A percentile compares a stretch with the other conserved stretches of the same genome.
These are phyloP conservation scores for Leucoma salicis DNA, from an alignment of 2,888 invertebrate genomes.

Conservation along the genomic window DNA sequence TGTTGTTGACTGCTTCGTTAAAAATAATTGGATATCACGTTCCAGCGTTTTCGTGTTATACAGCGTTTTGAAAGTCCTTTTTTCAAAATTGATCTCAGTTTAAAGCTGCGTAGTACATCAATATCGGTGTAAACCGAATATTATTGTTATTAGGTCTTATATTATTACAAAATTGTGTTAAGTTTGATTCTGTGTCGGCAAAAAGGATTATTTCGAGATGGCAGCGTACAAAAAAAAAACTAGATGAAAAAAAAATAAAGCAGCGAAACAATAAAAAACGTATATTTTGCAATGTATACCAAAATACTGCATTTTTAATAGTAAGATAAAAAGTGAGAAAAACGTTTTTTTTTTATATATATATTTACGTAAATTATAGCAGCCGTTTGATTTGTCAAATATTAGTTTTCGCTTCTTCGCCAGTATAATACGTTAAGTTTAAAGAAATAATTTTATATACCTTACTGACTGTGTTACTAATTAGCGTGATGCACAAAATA, in stretches of 20 bases:
- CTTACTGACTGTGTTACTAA: constrained; percentile 71
- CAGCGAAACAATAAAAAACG: constrained; percentile 51
- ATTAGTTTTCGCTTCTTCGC: constrained; percentile 65
- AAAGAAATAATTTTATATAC: constrained; percentile 56
- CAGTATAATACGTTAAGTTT: constrained; percentile 63
- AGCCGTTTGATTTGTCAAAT: constrained; percentile 48
- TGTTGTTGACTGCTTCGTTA: constrained; percentile 67
- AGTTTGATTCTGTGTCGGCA: constrained; percentile 76
- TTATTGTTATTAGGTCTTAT: constrained; percentile 68
- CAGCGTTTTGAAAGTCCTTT: constrained; percentile 30
- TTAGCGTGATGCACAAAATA: constrained; percentile 68
- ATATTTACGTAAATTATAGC: constrained; percentile 38
- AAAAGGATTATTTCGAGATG: constrained; percentile 38
- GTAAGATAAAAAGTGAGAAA: constrained; percentile 74
- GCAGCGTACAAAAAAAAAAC: constrained; percentile 43
- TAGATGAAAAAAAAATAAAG: constrained; percentile 29
- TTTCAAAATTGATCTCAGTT: constrained; percentile 74
- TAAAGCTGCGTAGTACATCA: constrained; percentile 71
- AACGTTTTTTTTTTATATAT: constrained; percentile 44
- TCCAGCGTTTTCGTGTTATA: constrained; percentile 56
- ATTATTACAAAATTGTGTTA: constrained; percentile 55
- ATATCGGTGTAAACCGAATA: constrained; percentile 63
- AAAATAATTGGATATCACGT: constrained; percentile 47
- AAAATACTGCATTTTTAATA: constrained; percentile 81
- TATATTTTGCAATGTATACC: constrained; percentile 78